Evolutionary conservation across 2,797 vertebrate species (phyloP).

Genomic region (Gallinago stenura): DNA sequence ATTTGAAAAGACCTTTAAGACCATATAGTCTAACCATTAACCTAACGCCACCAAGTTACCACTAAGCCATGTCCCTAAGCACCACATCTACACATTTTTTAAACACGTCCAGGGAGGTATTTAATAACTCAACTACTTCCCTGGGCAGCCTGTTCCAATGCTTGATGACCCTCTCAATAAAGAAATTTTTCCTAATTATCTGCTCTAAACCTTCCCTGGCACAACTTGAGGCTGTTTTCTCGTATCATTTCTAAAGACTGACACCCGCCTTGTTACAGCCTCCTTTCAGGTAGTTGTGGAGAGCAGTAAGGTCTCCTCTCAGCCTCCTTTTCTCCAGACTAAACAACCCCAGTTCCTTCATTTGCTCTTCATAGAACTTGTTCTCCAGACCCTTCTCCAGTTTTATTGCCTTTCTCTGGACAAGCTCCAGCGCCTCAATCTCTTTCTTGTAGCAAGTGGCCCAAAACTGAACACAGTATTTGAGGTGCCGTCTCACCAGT

Average conservation of each 20-base stretch:
- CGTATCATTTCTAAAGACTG: neutral
- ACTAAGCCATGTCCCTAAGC: neutral
- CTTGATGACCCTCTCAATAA: neutral
- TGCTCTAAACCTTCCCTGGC: neutral
- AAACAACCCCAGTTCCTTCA: neutral
- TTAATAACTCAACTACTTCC: neutral
- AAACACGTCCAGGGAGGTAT: neutral
- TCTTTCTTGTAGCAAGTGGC: neutral
- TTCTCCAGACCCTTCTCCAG: neutral
- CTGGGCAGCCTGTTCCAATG: neutral
- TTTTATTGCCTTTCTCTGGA: neutral
- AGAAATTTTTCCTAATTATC: neutral
- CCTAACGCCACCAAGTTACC: neutral
- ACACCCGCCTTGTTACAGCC: too few species aligned
- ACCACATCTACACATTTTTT: neutral
- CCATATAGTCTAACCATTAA: neutral
- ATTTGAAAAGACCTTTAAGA: neutral
- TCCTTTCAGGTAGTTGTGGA: neutral
- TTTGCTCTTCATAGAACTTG: neutral
- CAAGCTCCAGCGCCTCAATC: neutral
- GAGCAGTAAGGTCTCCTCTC: neutral
- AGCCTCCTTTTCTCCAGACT: neutral
- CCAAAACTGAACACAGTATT: neutral
- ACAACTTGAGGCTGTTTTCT: neutral
- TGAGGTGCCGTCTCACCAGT: neutral